Evolutionary conservation across 2,113 vertebrate genomes (phyloP).

Genomic region (Ptyas mucosa): DNA sequence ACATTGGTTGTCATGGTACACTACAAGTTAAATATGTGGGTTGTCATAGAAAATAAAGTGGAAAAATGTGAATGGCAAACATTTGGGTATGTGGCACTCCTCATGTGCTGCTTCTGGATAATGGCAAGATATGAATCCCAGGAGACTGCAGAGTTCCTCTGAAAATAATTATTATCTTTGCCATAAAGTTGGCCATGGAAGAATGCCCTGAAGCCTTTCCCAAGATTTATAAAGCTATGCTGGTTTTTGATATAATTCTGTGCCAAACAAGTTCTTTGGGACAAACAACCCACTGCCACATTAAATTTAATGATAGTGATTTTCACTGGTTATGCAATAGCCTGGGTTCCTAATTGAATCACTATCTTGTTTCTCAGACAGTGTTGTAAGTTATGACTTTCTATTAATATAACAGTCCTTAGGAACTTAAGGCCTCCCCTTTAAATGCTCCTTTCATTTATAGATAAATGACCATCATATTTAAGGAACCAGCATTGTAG

Average conservation of each 20-base stretch:
- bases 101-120: background rate
- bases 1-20: background rate
- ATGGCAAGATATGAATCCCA: background rate
- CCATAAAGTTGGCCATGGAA: background rate
- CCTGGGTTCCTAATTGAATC: background rate
- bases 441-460: background rate
- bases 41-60: background rate
- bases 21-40: background rate
- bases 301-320: background rate
- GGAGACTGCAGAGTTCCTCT: background rate
- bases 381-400: background rate
- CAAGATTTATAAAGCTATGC: background rate
- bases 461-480: background rate
- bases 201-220: background rate
- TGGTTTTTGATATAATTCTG: background rate
- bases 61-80: background rate
- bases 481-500: background rate
- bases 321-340: background rate
- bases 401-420: background rate
- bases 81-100: too few relatives aligned
- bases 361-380: background rate
- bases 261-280: background rate
- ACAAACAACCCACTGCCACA: background rate
- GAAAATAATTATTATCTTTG: background rate
- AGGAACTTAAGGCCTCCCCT: background rate